phyloP scores from a whole-genome alignment of 2,113 vertebrate species.

The Circaetus cinerascens region DNA sequence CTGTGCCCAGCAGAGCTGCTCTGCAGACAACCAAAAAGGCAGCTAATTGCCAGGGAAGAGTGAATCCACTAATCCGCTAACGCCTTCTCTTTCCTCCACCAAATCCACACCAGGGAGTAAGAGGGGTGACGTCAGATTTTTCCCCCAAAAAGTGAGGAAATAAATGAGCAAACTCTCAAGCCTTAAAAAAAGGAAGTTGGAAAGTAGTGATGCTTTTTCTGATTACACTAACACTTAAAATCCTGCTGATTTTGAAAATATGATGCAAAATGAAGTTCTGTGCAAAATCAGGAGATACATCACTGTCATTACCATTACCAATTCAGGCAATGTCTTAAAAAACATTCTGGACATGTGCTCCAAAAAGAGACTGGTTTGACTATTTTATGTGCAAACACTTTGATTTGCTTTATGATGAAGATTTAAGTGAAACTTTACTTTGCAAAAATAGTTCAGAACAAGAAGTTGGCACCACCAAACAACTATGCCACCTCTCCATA shows the following conservation, averaged over 20 bases:
- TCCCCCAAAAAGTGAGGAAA: not conserved
- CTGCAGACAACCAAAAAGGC: not conserved
- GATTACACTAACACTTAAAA: not conserved
- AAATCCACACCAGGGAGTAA: not conserved
- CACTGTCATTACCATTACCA: not conserved
- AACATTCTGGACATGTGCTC: not conserved
- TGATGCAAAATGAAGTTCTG: not conserved
- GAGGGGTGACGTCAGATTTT: accelerated
- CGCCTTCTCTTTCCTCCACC: not conserved
- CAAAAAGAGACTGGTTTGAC: not conserved
- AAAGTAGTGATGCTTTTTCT: not conserved
- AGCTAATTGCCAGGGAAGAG: not conserved
- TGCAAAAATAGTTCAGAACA: conserved; percentile 13
- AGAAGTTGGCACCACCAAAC: not conserved
- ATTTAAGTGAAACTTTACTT: not conserved
- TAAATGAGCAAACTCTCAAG: not conserved
- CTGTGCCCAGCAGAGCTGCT: not conserved
- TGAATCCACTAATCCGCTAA: not conserved
- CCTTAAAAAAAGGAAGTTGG: not conserved
- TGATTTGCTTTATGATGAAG: not conserved
- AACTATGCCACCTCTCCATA: not conserved
- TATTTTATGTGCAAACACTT: not conserved
- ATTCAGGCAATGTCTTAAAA: not conserved
- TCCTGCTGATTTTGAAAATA: not conserved
- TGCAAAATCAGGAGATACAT: not conserved